Base-by-base conservation (phyloP, 1,140 invertebrate genomes). In the Hyles vespertilio region DNA sequence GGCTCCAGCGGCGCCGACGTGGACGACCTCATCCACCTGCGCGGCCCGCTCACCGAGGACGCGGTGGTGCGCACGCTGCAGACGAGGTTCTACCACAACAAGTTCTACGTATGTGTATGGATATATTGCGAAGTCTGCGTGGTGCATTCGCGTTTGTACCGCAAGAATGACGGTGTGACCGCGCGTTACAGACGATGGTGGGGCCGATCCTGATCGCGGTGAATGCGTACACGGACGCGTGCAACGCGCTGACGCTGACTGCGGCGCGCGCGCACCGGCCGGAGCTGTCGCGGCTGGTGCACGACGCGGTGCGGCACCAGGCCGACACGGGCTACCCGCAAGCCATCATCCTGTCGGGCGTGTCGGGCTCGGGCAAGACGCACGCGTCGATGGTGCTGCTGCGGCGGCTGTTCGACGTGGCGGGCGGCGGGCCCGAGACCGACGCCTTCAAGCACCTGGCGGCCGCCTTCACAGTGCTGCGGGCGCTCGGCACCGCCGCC, bases 371-470 rank as follows among this genome's bases (percentile, higher is more conserved):
- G n/a, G 97, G 97, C 1, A 98, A 98, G 89, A 98, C 97, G 33
- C 96, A 97, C 80, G 94, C 96, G 49, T 97, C 96, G 2, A 98
- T 98, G 96, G 88, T 97, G 67, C 89, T 98, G 69, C 90, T 98
- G 49, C 91, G 96, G 61, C 95, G 98, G 79, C 83, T 98, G 61
- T 98, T 98, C 90, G 96, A 97, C 78, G 95, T 97, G 51, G 97
- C 97, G 11, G 97, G 97, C 48, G 96, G 96, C 57, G 97, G 97
- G 8, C 95, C 96, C 0, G 97, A 98, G 89, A 98, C 97, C 2
- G 97, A 98, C 89, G 96, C 97, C n/a, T 98, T 98, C 81, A 98
- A 98, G 89, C 97, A 98, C 87, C 91, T 99, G 57, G 95, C 96
- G 1, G 97, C 97, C 22, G 96, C 97, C 9, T 97, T 99, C 80